Percentiles rank a stretch among this genome's conserved stretches.
Conservation (phyloP, 2,113 vertebrate genomes). For the Isurus oxyrinchus region DNA sequence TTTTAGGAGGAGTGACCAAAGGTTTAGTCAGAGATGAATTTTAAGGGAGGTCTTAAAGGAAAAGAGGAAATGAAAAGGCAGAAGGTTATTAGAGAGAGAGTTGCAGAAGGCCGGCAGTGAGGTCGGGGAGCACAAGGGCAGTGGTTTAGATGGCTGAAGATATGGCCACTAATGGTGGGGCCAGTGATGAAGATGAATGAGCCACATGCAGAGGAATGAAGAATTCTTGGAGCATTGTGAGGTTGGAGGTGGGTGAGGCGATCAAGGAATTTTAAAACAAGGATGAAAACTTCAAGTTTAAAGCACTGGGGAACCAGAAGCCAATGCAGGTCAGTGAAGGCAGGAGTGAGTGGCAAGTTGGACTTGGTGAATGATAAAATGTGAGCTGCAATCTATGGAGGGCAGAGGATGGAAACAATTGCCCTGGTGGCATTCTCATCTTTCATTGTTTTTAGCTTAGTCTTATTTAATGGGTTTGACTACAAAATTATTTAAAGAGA, state of each 20-base stretch:
- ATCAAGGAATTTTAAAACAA: not conserved
- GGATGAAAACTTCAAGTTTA: not conserved
- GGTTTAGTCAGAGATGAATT: not conserved
- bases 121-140: too few species aligned
- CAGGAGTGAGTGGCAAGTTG: not conserved
- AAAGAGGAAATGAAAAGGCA: not conserved
- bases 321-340: not conserved
- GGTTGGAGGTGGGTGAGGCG: not conserved
- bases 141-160: not conserved
- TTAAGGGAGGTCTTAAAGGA: not conserved
- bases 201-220: not conserved
- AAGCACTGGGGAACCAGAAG: not conserved
- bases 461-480: not conserved
- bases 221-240: not conserved
- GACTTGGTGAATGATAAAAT: not conserved
- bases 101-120: not conserved
- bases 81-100: not conserved
- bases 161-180: not conserved
- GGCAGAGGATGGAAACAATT: not conserved
- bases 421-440: not conserved
- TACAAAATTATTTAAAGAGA: not conserved
- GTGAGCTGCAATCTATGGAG: not conserved
- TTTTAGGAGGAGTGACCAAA: not conserved
- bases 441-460: not conserved
- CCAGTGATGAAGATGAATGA: not conserved